Base-by-base conservation (phyloP, 1,140 invertebrate genomes). In the Charaxes varanes region DNA sequence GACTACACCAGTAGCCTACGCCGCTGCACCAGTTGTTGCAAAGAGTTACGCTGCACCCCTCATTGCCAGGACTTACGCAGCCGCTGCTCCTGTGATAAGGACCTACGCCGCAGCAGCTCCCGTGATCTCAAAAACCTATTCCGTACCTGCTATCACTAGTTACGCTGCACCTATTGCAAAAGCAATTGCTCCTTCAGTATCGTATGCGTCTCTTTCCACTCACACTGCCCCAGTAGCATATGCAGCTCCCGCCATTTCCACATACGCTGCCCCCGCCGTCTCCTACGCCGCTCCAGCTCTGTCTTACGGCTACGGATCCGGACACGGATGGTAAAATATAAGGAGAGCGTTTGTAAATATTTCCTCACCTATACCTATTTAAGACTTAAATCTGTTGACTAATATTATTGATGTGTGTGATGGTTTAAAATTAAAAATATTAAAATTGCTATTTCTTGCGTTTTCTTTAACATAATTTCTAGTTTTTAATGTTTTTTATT, bases 91-190 rank as follows among this genome's bases (percentile, higher is more conserved):
- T n/a, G 32, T 50, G 6, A 24, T 43, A 18, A 37, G 43, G 6
- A 43, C 51, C 6, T 64, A 60, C 14, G 58, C 55, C 7, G 56
- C 60, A 10, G 45, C 62, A 7, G 52, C 59, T 6, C 37, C 47
- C 18, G 31, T 50, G 17, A 12, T 41, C 10, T n/a, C 44, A 4
- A 47, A 28, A 14, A 40, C 48, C 18, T 53, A 50, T n/a, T 35
- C 46, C 14, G 48, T 42, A 13, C 52, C 54, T 10, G 48, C 51
- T 1, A 37, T 52, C 23, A 38, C 60, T 2, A 41, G 50, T 7
- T 59, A 59, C 23, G 50, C 50, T 26, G 36, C 63, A n/a, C 51
- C 56, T 23, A 36, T 60, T 5, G 41, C 53, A 5, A 36, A 38
- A 10, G 11, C 34, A n/a, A 22, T 35, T 31, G 41, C 50, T 36